Evolutionary conservation across 2,888 invertebrate genomes (phyloP).

Genomic region (Entomobrya proxima): DNA sequence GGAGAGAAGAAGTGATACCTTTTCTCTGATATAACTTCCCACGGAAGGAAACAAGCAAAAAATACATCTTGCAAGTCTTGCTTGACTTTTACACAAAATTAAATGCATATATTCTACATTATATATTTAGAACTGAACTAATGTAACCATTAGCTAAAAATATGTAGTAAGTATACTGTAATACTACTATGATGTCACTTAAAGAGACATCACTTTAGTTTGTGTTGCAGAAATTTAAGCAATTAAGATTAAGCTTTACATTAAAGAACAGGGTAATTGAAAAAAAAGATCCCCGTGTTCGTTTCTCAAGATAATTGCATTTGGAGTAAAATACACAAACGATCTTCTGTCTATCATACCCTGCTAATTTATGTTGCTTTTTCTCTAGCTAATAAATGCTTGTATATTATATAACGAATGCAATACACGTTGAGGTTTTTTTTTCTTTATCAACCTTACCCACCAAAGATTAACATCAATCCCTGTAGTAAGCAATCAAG

Average conservation of each 20-base stretch:
- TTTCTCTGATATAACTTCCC: slow-evolving; percentile 20
- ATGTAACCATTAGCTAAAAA: too few species aligned
- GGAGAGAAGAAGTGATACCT: slow-evolving; percentile 10
- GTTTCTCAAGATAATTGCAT: too few species aligned
- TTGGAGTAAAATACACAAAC: too few species aligned
- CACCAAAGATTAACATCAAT: slow-evolving; percentile 12
- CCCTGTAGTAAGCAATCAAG: slow-evolving; percentile 19
- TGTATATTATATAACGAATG: not conserved
- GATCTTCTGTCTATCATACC: too few species aligned
- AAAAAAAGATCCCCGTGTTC: not conserved
- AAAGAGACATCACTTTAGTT: not conserved
- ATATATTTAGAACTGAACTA: too few species aligned
- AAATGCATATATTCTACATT: slow-evolving; percentile 11
- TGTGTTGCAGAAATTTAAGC: not conserved
- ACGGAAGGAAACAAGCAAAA: slow-evolving; percentile 10
- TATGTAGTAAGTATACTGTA: too few species aligned
- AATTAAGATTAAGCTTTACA: slow-evolving; percentile 1
- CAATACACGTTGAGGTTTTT: not conserved
- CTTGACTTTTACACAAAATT: not conserved
- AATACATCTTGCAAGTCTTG: not conserved
- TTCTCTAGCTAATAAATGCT: not conserved
- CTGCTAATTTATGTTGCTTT: too few species aligned
- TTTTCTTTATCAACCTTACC: not conserved
- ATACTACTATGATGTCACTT: slow-evolving; percentile 11
- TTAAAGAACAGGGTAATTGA: not conserved